phyloP scores from a whole-genome alignment of 2,113 vertebrate species.

The Nymphicus hollandicus region DNA sequence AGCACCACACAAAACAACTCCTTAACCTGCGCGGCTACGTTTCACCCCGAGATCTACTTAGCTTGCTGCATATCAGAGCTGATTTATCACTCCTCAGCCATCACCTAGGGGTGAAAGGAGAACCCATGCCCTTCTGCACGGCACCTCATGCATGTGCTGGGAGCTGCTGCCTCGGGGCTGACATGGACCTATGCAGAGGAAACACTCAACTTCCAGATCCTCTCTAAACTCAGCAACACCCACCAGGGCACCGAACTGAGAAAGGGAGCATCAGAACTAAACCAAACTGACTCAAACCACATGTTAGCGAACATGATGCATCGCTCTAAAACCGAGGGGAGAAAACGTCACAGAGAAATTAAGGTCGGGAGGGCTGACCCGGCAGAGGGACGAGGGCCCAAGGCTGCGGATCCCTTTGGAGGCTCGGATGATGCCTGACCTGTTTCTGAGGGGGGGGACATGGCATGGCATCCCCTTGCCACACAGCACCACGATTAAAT shows the following conservation, averaged over 20 bases:
- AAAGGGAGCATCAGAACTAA: background rate
- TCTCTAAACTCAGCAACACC: background rate
- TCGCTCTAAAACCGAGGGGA: background rate
- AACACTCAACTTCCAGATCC: background rate
- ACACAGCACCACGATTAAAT: accelerated
- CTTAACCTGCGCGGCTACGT: accelerated
- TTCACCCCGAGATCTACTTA: background rate
- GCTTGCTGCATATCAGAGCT: accelerated
- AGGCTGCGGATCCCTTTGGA: accelerated
- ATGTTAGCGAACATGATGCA: background rate
- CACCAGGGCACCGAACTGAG: background rate
- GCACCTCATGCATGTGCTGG: background rate
- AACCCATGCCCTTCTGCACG: background rate
- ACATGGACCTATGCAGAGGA: background rate
- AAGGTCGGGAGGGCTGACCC: accelerated
- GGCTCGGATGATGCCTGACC: accelerated
- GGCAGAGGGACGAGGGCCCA: accelerated
- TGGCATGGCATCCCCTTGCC: background rate
- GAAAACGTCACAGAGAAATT: background rate
- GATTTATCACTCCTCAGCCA: background rate
- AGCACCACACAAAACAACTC: background rate
- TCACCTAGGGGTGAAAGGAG: background rate
- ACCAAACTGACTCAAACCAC: background rate
- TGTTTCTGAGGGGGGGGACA: background rate
- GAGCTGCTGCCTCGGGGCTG: background rate